Base-by-base conservation (phyloP, 2,888 invertebrate genomes). In the Polydrusus tereticollis region DNA sequence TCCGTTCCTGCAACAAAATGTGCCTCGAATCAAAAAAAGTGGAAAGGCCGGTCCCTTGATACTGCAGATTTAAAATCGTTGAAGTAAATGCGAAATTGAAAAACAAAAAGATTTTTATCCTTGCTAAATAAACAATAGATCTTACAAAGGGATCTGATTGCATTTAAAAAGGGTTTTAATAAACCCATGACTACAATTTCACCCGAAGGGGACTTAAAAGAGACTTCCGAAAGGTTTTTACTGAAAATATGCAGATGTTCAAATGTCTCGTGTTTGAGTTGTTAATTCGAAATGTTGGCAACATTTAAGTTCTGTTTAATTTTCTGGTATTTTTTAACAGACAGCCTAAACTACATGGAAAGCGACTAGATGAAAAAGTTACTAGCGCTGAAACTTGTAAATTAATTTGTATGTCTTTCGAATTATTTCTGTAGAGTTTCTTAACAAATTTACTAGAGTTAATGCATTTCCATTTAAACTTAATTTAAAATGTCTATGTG, bases 381-480 rank as follows among this genome's bases (percentile, higher is more conserved):
- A 55, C 43, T 33, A 33, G 33, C 26, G 43, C 43, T 55, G 52
- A 36, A 66, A 60, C 66, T 71, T 71, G 71, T 66, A 71, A 66
- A 71, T 71, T 71, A 71, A 71, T 71, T n/a, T 71, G 71, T 71
- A 66, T 66, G 62, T 66, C 71, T 71, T 71, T 66, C 71, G 50
- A 71, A 66, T 71, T 71, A 66, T 60, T 55, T 33, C 66, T 60
- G 52, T 60, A 60, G 47, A 71, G 71, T 66, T 71, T 50, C 60
- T 38, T 71, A 71, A 71, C 70, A 52, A 65, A 45, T 71, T 71
- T 71, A 47, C 43, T 41, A 55, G 58, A 69, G 14, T 57, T 41
- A 21, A 45, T 36, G 52, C 45, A 29, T 50, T 63, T 63, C 52
- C 62, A 33, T 69, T 63, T 62, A 62, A 69, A 63, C 63, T 69